Percentiles rank a stretch among this genome's conserved stretches.
These are phyloP conservation scores for Sinhomidia bicolor DNA, from an alignment of 2,888 invertebrate species.

Conservation along the genomic window DNA sequence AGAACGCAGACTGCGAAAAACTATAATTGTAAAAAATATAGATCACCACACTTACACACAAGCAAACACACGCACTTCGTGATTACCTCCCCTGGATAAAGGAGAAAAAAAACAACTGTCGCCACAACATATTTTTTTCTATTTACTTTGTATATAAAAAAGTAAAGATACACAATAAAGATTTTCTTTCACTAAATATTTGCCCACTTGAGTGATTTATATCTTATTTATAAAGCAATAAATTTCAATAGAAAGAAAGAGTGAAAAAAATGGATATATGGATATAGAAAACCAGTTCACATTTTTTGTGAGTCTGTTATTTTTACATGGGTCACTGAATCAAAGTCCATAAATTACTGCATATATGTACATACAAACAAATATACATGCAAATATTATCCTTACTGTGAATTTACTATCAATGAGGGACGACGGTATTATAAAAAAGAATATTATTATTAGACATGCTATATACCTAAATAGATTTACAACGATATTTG, in stretches of 20 bases:
- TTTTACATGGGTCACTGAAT: slow-evolving; percentile 57
- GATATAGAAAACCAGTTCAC: slow-evolving; percentile 50
- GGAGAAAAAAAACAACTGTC: background rate
- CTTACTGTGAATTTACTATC: too few species aligned
- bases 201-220: slow-evolving; percentile 70
- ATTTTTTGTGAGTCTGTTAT: slow-evolving; percentile 44
- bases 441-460: too few species aligned
- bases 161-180: slow-evolving; percentile 42
- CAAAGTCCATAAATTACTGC: slow-evolving; percentile 53
- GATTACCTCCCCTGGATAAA: background rate
- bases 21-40: slow-evolving; percentile 8
- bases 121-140: slow-evolving; percentile 11
- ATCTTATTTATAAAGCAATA: slow-evolving; percentile 69
- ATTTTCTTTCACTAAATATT: slow-evolving; percentile 61
- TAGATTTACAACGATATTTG: too few species aligned
- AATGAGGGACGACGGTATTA: slow-evolving; percentile 4
- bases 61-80: slow-evolving; percentile 17
- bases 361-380: background rate
- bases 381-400: background rate
- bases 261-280: too few species aligned
- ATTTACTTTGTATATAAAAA: slow-evolving; percentile 36
- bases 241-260: slow-evolving; percentile 50
- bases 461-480: too few species aligned
- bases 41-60: too few species aligned
- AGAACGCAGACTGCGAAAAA: slow-evolving; percentile 4